Base-by-base conservation (phyloP, 2,888 invertebrate species). In the Cyclophora albipunctata region DNA sequence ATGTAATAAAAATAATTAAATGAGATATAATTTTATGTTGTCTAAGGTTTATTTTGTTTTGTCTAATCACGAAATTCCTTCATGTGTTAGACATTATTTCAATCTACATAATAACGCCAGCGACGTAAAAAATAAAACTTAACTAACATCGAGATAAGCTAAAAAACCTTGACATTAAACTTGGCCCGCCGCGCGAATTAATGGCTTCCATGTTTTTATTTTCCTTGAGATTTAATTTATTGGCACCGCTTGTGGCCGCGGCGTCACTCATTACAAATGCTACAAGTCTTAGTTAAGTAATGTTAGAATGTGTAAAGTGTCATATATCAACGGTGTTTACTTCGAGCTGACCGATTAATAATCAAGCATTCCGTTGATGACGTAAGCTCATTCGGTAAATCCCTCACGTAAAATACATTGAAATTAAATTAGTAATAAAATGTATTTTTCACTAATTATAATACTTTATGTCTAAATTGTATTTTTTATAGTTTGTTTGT, bases 151-250 rank as follows among this genome's bases (percentile, higher is more conserved):
- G 81, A 81, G 87, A 86, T 87, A 86, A 85, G 78, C 75, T 80
- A 78, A 81, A 73, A 76, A 86, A 83, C 88, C 88, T 88, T 88
- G 88, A 88, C 88, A 88, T 88, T 88, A 85, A 87, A 87, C 87
- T 87, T 87, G 87, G 84, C 85, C 82, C 79, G 79, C 77, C 81
- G 85, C 82, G 87, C 87, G 84, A 87, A 88, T 86, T 86, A 88
- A 88, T 88, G 83, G 84, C 84, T 86, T 87, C 87, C 85, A 85
- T 81, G 88, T 87, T 87, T 88, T 87, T 85, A 86, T 86, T 86
- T 86, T 86, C 85, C 87, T 86, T 84, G 84, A 88, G 87, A 85
- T 86, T 84, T 85, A 86, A 88, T 88, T 88, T 86, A 88, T 86
- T 80, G 79, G 71, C 81, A 74, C 71, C 68, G 82, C 73, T 81